Evolutionary conservation across 2,113 vertebrate genomes (phyloP).

Genomic region (Cervus canadensis): DNA sequence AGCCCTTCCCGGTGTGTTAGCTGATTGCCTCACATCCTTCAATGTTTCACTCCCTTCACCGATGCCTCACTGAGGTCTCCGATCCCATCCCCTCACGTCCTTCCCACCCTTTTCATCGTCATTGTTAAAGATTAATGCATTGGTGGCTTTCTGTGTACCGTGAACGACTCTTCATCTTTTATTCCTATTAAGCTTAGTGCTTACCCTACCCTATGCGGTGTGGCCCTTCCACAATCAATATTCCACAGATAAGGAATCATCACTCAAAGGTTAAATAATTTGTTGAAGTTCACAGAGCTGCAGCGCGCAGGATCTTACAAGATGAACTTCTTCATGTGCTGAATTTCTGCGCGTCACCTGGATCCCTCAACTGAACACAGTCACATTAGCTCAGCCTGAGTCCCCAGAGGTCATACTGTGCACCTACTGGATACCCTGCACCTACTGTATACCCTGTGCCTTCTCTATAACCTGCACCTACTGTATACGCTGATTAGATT

Average conservation of each 20-base stretch:
- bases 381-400: fast-evolving
- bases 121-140: fast-evolving
- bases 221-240: fast-evolving
- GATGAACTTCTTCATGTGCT: fast-evolving
- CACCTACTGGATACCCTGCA: fast-evolving
- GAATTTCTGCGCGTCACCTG: fast-evolving
- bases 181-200: fast-evolving
- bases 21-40: fast-evolving
- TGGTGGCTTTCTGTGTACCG: fast-evolving
- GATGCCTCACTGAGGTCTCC: fast-evolving
- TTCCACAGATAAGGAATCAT: fast-evolving
- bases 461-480: background rate
- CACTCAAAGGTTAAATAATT: no score
- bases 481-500: background rate
- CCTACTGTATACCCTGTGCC: background rate
- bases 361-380: fast-evolving
- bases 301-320: fast-evolving
- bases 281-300: fast-evolving
- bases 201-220: fast-evolving
- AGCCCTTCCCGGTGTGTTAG: fast-evolving
- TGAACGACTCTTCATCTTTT: fast-evolving
- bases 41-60: fast-evolving
- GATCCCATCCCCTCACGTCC: fast-evolving
- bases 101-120: fast-evolving
- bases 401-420: background rate